Conservation (phyloP, 1,140 invertebrate genomes). For the Drosophila arawakana region DNA sequence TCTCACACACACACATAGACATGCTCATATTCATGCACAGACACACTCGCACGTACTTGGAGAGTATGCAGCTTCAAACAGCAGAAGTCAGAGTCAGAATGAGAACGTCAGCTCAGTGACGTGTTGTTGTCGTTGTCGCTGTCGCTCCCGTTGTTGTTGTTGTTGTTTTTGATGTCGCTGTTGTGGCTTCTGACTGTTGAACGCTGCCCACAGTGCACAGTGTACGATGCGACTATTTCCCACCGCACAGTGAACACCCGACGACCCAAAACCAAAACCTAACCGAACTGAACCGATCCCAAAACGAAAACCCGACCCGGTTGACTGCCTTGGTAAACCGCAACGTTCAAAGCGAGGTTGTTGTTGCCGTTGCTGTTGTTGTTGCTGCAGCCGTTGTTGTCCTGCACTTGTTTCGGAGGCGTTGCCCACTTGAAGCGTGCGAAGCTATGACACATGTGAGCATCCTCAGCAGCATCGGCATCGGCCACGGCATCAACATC, state of each 20-base stretch:
- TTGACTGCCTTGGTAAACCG: conserved; percentile 48
- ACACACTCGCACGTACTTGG: neutral
- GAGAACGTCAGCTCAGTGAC: conserved; percentile 34
- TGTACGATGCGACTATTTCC: conserved; percentile 35
- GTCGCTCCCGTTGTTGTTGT: conserved; percentile 21
- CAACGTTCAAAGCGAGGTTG: conserved; percentile 41
- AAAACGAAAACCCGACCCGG: conserved; percentile 25
- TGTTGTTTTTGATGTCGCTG: conserved; percentile 34
- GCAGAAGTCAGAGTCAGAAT: conserved; percentile 4
- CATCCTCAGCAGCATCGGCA: conserved; percentile 20
- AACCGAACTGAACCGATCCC: conserved; percentile 15
- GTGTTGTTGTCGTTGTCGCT: conserved; percentile 30
- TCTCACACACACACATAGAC: conserved; percentile 30
- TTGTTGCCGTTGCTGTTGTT: conserved; percentile 18
- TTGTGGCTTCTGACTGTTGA: conserved; percentile 46
- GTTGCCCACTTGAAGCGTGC: conserved; percentile 54
- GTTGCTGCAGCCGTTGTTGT: conserved; percentile 24
- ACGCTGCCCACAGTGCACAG: conserved; percentile 19
- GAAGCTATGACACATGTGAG: conserved; percentile 44
- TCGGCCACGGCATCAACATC: neutral
- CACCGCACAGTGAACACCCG: conserved; percentile 56
- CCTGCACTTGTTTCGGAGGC: conserved; percentile 57
- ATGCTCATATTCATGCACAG: conserved; percentile 8
- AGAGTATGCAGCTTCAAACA: conserved; percentile 18
- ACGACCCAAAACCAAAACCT: conserved; percentile 43